Base-by-base conservation (phyloP, 2,888 invertebrate genomes). In the Philopedon plagiatum region DNA sequence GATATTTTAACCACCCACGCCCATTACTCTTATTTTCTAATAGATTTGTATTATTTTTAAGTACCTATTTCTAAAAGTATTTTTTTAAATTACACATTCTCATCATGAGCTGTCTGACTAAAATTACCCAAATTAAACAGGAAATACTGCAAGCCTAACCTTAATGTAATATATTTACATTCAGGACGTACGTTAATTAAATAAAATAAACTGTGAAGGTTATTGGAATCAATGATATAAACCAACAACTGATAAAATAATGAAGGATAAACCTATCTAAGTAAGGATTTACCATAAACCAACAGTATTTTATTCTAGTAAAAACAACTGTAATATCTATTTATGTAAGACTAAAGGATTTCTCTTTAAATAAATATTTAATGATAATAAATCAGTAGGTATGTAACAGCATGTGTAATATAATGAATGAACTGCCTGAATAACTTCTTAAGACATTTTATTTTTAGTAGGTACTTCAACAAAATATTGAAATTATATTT, bases 91-190 rank as follows among this genome's bases (percentile, higher is more conserved):
- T 26, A 26, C 26, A 3, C 1, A 39, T n/a, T n/a, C n/a, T n/a
- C n/a, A n/a, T n/a, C n/a, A 13, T 1, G 39, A 15, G 3, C 39
- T n/a, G 39, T 4, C 39, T 21, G 21, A 21, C 37, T 39, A 58
- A 58, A 39, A 37, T 21, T 58, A 41, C 11, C 58, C 39, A 58
- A 58, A 58, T 39, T 41, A 15, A 58, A 58, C 58, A 58, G 58
- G 58, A 58, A 58, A 41, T 21, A 19, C 8, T 32, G 11, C 7
- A 11, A 44, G 44, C 9, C 9, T 9, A 5, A 19, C 19, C 44
- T 44, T 19, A 44, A 44, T 3, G 1, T 39, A 15, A 44, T 44
- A 19, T 44, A 44, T 44, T 44, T 44, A 44, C 9, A 44, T 44
- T 44, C 44, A 44, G 19, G 18, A 18, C 4, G 19, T 19, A n/a